phyloP scores from a whole-genome alignment of 2,797 vertebrate species.

The Lateolabrax maculatus region DNA sequence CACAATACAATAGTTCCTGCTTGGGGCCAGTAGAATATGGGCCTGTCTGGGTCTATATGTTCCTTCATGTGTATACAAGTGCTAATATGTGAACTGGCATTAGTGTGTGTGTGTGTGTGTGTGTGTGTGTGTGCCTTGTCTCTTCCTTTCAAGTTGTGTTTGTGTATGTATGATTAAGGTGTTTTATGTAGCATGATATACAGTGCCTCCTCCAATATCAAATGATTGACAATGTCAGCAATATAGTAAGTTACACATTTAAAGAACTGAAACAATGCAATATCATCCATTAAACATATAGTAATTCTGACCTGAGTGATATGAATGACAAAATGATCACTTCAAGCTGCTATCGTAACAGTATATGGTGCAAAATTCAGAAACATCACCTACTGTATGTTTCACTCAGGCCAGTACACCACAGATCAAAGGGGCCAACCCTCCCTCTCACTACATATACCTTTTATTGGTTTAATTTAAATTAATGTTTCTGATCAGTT shows the following conservation, averaged over 20 bases:
- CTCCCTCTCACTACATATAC: neutral
- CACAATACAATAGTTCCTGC: conserved; percentile 78
- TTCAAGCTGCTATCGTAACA: neutral
- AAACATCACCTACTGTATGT: conserved; percentile 1
- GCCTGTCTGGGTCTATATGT: conserved; percentile 53
- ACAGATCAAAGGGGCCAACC: neutral
- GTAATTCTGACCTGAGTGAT: neutral
- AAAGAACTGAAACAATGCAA: neutral
- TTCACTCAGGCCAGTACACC: neutral
- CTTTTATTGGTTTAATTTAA: neutral
- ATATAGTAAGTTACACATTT: neutral
- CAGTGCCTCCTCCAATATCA: neutral
- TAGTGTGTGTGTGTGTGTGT: conserved; percentile 17
- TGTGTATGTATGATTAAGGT: neutral
- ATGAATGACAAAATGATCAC: neutral
- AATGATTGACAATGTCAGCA: neutral
- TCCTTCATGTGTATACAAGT: conserved; percentile 29
- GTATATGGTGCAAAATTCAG: neutral
- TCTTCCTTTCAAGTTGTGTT: neutral
- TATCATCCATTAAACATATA: neutral
- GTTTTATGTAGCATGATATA: neutral
- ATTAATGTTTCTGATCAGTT: conserved; percentile 5
- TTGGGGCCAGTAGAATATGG: conserved; percentile 52
- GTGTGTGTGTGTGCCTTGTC: conserved; percentile 2
- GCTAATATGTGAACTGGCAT: conserved; percentile 26